Evolutionary conservation across 2,797 vertebrate genomes (phyloP), one percentile per base, ranked within the genome.

Genomic region (Varecia variegata): DNA sequence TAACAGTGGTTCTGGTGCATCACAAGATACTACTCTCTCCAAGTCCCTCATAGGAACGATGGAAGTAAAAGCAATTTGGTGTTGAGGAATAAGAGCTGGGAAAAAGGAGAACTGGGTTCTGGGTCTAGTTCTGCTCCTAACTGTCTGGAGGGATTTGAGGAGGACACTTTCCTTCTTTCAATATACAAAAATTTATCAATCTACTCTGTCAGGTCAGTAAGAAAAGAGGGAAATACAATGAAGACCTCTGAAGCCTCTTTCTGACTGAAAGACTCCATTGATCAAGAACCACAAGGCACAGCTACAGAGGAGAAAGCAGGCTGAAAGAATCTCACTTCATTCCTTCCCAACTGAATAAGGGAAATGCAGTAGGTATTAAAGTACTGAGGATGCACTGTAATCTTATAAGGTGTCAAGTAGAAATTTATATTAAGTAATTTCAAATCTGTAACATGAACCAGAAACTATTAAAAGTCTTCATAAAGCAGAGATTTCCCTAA

Each of bases 371-470:
- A 40, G n/a, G 30, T 91, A n/a, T 71, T 83, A 71, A 62, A 83
- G 30, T 9, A 17, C 76, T 52, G 43, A 86, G 38, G 17, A 56
- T 20, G 65, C 3, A 30, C 50, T 25, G 5, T 65, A 32, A 76
- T 93, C 40, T 79, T 94, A 52, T 7, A 82, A 73, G 68, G 40
- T 38, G 94, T 79, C 74, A 65, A 47, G 21, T 2, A 70, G 40
- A 89, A 74, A 92, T 35, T 38, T 89, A 32, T 25, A 58, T 56
- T 82, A 71, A 89, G 80, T 32, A 4, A 17, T 73, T 96, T 96
- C 88, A 90, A 62, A 90, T 90, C 76, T 80, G 15, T 52, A 92
- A 86, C 17, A 15, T 20, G n/a, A 86, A 62, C n/a, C 50, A 84
- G 47, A 79, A 95, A 79, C 18, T 90, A 56, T 68, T 32, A 68